phyloP scores from a whole-genome alignment of 2,888 invertebrate genomes.

The Heterodera filipjevi region DNA sequence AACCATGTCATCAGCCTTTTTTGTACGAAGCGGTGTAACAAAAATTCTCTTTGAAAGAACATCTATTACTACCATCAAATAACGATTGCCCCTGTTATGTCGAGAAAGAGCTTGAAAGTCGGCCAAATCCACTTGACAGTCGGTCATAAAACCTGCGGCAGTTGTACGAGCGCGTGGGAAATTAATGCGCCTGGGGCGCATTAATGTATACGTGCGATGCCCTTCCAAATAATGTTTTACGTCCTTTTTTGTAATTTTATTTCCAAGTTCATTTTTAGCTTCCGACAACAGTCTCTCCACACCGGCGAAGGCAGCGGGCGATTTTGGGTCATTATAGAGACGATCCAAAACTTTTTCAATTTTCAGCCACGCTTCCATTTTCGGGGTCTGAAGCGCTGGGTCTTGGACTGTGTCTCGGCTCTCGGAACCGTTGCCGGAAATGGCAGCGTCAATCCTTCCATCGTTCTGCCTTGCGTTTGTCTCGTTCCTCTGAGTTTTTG shows the following conservation, averaged over 20 bases:
- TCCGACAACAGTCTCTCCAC: slow-evolving; percentile 1
- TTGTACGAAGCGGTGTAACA: slow-evolving; percentile 10
- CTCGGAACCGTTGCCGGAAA: background rate
- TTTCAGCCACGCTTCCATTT: background rate
- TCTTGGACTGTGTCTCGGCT: background rate
- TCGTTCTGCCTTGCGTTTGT: background rate
- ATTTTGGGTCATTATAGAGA: slow-evolving; percentile 15
- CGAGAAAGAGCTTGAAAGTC: slow-evolving; percentile 16
- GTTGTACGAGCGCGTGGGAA: background rate
- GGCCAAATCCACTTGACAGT: slow-evolving; percentile 20
- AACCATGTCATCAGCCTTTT: slow-evolving; percentile 19
- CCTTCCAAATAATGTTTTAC: slow-evolving; percentile 15
- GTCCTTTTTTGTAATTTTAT: background rate
- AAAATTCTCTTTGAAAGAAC: slow-evolving; percentile 21
- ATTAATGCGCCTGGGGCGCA: slow-evolving; percentile 7
- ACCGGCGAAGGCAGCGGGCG: slow-evolving; percentile 17
- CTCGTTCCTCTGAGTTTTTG: background rate
- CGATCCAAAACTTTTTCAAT: background rate
- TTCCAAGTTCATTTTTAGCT: background rate
- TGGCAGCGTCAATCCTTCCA: background rate
- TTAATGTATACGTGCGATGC: slow-evolving; percentile 21
- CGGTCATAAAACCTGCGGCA: slow-evolving; percentile 19
- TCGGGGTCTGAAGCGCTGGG: background rate
- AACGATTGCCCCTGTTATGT: slow-evolving; percentile 27
- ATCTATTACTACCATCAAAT: slow-evolving; percentile 22